Evolutionary conservation across 2,888 invertebrate genomes (phyloP).

Genomic region (Galeopsomyia nigrocyanea): DNA sequence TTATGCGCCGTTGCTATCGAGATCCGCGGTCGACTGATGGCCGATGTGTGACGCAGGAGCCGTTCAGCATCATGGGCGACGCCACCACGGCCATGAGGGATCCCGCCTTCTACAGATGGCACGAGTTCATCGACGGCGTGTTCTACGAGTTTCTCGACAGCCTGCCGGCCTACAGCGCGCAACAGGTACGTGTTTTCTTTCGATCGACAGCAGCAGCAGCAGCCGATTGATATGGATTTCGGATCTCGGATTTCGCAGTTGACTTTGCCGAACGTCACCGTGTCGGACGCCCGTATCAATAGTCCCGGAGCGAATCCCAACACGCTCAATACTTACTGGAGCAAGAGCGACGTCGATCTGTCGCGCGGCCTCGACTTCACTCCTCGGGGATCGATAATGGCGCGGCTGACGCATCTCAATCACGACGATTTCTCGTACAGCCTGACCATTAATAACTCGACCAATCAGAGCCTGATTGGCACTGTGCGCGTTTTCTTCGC

Average conservation of each 20-base stretch:
- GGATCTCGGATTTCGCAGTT: slow-evolving; percentile 67
- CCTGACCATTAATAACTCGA: slow-evolving; percentile 74
- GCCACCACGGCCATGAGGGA: slow-evolving; percentile 89
- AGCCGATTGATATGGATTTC: no score
- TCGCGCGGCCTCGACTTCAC: slow-evolving; percentile 87
- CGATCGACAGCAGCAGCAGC: no score
- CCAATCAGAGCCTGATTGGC: slow-evolving; percentile 70
- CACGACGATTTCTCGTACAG: slow-evolving; percentile 79
- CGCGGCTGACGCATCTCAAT: slow-evolving; percentile 84
- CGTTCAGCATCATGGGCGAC: slow-evolving; percentile 87
- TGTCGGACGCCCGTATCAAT: slow-evolving; percentile 69
- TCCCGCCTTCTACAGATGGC: slow-evolving; percentile 89
- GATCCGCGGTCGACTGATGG: no score
- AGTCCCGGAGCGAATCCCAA: slow-evolving; percentile 36
- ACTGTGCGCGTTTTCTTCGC: slow-evolving; percentile 81
- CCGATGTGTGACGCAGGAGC: slow-evolving; percentile 72
- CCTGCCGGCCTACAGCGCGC: slow-evolving; percentile 75
- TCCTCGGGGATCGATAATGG: slow-evolving; percentile 81
- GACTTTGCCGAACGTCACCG: slow-evolving; percentile 75
- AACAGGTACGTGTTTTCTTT: slow-evolving; percentile 69
- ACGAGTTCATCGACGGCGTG: slow-evolving; percentile 82
- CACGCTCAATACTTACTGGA: slow-evolving; percentile 80
- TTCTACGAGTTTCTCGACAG: slow-evolving; percentile 82
- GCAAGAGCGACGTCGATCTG: slow-evolving; percentile 83
- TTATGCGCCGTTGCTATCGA: no score